Percentiles rank a stretch among this genome's conserved stretches.
Evolutionary conservation across 2,888 invertebrate species (phyloP).

Genomic region (Pseudeuparius sepicola): DNA sequence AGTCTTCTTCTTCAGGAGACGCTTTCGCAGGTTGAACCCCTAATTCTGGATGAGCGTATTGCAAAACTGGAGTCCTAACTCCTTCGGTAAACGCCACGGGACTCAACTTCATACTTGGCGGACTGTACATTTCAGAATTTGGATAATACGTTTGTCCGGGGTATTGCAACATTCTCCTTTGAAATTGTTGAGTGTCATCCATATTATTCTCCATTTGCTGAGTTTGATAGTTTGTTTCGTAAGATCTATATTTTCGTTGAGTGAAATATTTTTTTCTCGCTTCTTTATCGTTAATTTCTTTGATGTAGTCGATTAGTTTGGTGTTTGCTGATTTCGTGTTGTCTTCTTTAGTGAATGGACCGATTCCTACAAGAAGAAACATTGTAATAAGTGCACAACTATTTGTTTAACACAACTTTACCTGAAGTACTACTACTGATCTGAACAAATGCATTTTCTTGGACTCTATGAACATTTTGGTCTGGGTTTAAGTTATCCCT

Average conservation of each 20-base stretch:
- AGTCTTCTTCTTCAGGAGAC: constrained; percentile 33
- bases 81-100: constrained; percentile 57
- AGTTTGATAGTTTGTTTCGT: constrained; percentile 31
- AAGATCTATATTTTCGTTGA: constrained; percentile 37
- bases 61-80: constrained; percentile 62
- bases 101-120: constrained; percentile 48
- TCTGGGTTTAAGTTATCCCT: no score
- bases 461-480: no score
- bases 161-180: constrained; percentile 61
- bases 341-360: constrained; percentile 54
- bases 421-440: no score
- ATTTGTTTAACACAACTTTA: background rate
- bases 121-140: constrained; percentile 53
- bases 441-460: no score
- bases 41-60: constrained; percentile 71
- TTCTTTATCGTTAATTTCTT: constrained; percentile 57
- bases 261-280: constrained; percentile 50
- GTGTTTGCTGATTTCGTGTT: constrained; percentile 47
- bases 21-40: constrained; percentile 67
- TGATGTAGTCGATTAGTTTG: constrained; percentile 55
- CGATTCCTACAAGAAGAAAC: constrained; percentile 35
- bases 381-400: background rate
- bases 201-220: constrained; percentile 33
- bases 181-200: constrained; percentile 49
- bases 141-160: constrained; percentile 52